Base-by-base conservation (phyloP, 1,140 invertebrate genomes). In the Frieseomelitta varia region DNA sequence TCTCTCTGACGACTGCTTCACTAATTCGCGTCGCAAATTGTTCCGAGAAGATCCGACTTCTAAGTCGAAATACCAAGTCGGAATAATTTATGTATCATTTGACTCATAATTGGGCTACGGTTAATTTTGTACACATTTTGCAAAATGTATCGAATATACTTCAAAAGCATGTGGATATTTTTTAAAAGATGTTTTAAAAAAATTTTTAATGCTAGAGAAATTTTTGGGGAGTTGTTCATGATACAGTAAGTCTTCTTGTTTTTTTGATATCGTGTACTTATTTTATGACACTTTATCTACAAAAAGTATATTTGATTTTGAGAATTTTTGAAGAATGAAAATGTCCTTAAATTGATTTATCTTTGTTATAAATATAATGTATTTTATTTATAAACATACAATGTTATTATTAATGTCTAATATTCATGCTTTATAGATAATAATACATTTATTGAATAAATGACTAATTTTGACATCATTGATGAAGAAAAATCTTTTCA, bases 1-100 rank as follows among this genome's bases (percentile, higher is more conserved):
- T 47, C 34, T 47, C 24, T 53, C 34, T 51, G 76, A 65, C 58
- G 61, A 77, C 58, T 34, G 75, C 27, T 68, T 65, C 24, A 53
- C 39, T 78, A 67, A 78, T 67, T 58, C 55, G 55, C n/a, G 73
- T 61, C 55, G 55, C 17, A 75, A 78, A 78, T 78, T 78, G 61
- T 78, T 67, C 76, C 76, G 6, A 67, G 61, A 78, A 78, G 39
- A 27, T 67, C 17, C 17, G n/a, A n/a, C 21, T 47, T 14, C 24
- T 10, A 39, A 67, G 39, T 67, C 39, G n/a, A 53, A 78, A 78
- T 53, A 15, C 61, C n/a, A n/a, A n/a, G n/a, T n/a, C n/a, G n/a
- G n/a, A n/a, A n/a, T n/a, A 78, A 65, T 65, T 78, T 78, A 24
- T 67, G 58, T 51, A 67, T 53, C 58, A 47, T 51, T 77, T 34